Base-by-base conservation (phyloP, 2,797 vertebrate genomes). In the Rhinogobio ventralis region DNA sequence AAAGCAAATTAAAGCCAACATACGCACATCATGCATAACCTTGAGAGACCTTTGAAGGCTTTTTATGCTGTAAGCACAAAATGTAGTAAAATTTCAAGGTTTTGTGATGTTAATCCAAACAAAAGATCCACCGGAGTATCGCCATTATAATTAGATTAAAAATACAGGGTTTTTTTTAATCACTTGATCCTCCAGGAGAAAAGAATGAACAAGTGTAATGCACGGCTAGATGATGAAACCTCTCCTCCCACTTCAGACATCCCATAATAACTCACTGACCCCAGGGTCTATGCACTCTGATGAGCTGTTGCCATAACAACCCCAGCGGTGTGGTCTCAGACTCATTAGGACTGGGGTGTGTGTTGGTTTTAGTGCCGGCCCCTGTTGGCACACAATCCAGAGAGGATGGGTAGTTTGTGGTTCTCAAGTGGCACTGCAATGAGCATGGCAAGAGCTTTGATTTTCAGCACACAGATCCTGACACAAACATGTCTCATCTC, bases 221-320 rank as follows among this genome's bases (percentile, higher is more conserved):
- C 69, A 66, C 67, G 36, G n/a, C 55, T 78, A 83, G 57, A 78
- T 57, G 62, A 86, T 73, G 33, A 79, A 67, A 78, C 25, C 68
- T 55, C 55, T 60, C 46, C n/a, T 39, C 75, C 60, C 68, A 30
- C 39, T 78, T 81, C 82, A 88, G 84, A 89, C 81, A 86, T 86
- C 87, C 86, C 76, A 45, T 73, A 82, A 62, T 42, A 51, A 81
- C 33, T 5, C 3, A 64, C 20, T 25, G 5, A 60, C 88, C 85
- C 42, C 20, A 36, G 71, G 55, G 84, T 88, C 82, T 81, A 86
- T 19, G n/a, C 69, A 46, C 82, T 55, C 79, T 81, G 77, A 85
- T 87, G 84, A 84, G 60, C 28, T 49, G 91, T 87, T 91, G 81
- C 82, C 83, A 85, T 73, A 25, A 85, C 89, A 89, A 87, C 78